phyloP scores from a whole-genome alignment of 2,113 vertebrate species.

The Hystrix brachyura region DNA sequence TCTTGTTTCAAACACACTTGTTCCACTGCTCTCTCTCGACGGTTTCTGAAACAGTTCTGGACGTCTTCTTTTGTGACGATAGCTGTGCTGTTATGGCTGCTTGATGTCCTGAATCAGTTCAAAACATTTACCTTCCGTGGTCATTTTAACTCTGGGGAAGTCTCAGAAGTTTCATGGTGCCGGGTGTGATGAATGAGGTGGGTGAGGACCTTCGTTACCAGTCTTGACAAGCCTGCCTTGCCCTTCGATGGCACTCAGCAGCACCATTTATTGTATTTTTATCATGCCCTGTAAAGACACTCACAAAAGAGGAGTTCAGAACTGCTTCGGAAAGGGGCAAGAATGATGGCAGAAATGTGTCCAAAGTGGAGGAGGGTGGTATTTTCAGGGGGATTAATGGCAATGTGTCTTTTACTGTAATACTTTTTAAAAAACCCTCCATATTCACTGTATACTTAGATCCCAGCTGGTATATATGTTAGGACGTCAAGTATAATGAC shows the following conservation, averaged over 20 bases:
- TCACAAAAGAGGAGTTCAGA: not conserved
- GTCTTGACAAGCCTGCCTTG: not conserved
- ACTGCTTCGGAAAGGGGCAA: not conserved
- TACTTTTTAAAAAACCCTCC: not conserved
- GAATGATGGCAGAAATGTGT: not conserved
- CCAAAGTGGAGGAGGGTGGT: not conserved
- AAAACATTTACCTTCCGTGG: not conserved
- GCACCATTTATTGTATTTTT: not conserved
- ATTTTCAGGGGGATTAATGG: not conserved
- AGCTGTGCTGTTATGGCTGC: too few relatives aligned
- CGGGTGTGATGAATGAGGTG: not conserved
- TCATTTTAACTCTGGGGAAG: not conserved
- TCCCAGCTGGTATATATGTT: not conserved
- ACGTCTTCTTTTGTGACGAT: not conserved
- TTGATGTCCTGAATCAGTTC: not conserved
- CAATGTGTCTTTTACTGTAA: not conserved
- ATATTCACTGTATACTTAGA: not conserved
- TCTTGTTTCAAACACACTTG: not conserved
- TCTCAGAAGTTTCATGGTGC: not conserved
- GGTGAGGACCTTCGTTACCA: not conserved
- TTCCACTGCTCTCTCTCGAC: not conserved
- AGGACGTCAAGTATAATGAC: not conserved
- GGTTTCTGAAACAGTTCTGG: not conserved
- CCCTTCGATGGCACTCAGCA: not conserved
- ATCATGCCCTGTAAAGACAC: not conserved